A percentile compares a stretch with the other conserved stretches of the same genome.
These are phyloP conservation scores for Eurytoma californica DNA, from an alignment of 2,888 invertebrate species.

Conservation along the genomic window DNA sequence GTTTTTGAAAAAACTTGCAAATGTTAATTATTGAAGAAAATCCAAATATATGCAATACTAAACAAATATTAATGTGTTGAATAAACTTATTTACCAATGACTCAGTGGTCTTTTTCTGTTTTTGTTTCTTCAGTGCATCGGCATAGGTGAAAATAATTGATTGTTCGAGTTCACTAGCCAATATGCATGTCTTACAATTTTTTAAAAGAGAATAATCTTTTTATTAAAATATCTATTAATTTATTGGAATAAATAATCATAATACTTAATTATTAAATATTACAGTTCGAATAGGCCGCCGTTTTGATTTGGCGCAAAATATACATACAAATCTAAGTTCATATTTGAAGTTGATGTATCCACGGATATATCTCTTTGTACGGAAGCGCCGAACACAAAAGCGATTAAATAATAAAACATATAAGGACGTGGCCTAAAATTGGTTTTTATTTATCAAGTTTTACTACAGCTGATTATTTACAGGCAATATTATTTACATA, in stretches of 20 bases:
- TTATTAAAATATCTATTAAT: too few species aligned
- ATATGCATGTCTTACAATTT: conserved; percentile 56
- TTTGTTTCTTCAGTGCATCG: conserved; percentile 60
- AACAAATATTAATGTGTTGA: conserved; percentile 9
- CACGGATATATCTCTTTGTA: too few species aligned
- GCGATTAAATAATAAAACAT: too few species aligned
- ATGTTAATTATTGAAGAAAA: conserved; percentile 14
- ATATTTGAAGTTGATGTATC: too few species aligned
- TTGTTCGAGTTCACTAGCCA: conserved; percentile 70
- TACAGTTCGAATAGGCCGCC: too few species aligned
- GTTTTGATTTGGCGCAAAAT: too few species aligned
- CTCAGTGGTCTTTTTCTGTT: conserved; percentile 60
- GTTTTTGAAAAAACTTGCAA: conserved; percentile 68
- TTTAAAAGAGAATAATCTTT: too few species aligned
- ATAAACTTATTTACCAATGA: conserved; percentile 63
- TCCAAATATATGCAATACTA: neutral
- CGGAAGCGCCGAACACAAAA: too few species aligned
- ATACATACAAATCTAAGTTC: too few species aligned
- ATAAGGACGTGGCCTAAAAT: too few species aligned
- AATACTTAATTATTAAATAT: too few species aligned
- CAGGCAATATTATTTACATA: conserved; percentile 22
- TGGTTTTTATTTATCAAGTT: neutral
- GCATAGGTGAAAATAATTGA: conserved; percentile 67
- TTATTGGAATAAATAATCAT: too few species aligned
- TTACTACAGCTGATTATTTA: neutral